phyloP scores from a whole-genome alignment of 2,113 vertebrate genomes.

The Rhinopomastus cyanomelas region DNA sequence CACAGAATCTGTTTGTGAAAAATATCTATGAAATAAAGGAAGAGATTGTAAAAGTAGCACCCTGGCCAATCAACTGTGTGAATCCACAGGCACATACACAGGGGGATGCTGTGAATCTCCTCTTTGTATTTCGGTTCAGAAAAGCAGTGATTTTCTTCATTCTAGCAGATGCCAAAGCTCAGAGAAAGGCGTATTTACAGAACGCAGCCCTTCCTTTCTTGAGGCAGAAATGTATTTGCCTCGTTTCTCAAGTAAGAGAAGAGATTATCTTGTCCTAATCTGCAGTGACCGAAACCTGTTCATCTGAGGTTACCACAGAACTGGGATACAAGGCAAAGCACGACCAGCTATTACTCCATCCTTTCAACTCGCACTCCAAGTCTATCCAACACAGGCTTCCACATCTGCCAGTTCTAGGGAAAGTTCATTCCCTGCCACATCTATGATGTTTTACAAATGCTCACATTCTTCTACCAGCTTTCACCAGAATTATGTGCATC shows the following conservation, averaged over 20 bases:
- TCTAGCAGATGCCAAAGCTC: slow-evolving; percentile 4
- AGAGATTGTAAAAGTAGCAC: neutral
- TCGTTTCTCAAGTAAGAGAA: neutral
- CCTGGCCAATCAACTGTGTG: neutral
- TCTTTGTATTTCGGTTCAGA: slow-evolving; percentile 34
- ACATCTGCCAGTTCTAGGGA: neutral
- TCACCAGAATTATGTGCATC: neutral
- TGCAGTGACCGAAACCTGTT: neutral
- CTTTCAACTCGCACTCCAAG: neutral
- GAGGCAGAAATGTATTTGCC: neutral
- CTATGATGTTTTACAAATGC: neutral
- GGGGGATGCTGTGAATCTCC: neutral
- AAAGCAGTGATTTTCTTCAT: slow-evolving; percentile 11
- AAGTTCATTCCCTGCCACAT: neutral
- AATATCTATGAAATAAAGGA: slow-evolving; percentile 28
- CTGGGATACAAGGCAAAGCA: neutral
- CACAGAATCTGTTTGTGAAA: slow-evolving; percentile 40
- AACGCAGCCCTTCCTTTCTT: neutral
- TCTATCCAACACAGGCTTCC: neutral
- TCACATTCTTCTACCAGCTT: neutral
- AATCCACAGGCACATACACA: neutral
- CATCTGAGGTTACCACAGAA: neutral
- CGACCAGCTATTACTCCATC: neutral
- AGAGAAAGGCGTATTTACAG: neutral
- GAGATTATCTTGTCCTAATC: neutral